Conservation (phyloP, 2,113 vertebrate species). For the Xyliphius kryptos region DNA sequence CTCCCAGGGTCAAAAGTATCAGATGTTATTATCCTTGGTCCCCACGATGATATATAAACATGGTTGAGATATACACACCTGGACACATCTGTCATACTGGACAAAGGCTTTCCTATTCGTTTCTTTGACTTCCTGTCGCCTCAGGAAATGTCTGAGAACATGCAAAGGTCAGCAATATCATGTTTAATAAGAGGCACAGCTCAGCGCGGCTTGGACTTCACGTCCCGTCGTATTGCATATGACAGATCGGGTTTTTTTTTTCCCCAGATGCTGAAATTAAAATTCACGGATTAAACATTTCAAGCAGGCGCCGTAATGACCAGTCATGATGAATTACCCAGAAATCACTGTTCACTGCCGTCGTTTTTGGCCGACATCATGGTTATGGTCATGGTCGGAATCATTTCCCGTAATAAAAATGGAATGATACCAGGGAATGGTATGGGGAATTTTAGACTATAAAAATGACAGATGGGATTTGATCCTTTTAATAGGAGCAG, state of each 20-base stretch:
- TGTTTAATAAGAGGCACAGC: conserved; percentile 38
- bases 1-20: too few relatives aligned
- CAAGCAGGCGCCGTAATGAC: conserved; percentile 10
- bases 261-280: conserved; percentile 19
- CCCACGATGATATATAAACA: too few relatives aligned
- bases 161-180: conserved; percentile 45
- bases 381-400: too few relatives aligned
- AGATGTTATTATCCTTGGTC: too few relatives aligned
- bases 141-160: conserved; percentile 42
- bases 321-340: conserved; percentile 17
- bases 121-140: conserved; percentile 29
- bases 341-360: too few relatives aligned
- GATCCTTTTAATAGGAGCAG: too few relatives aligned
- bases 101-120: conserved; percentile 22
- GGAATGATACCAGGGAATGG: too few relatives aligned
- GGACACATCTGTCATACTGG: conserved; percentile 12
- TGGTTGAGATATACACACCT: background rate
- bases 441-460: too few relatives aligned
- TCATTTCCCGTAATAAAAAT: too few relatives aligned
- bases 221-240: conserved; percentile 20
- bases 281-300: conserved; percentile 1
- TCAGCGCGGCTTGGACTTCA: background rate
- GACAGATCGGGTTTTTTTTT: conserved; percentile 14
- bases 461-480: too few relatives aligned
- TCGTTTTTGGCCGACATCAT: too few relatives aligned